Conservation (phyloP, 2,113 vertebrate genomes). For the Centropristis striata region DNA sequence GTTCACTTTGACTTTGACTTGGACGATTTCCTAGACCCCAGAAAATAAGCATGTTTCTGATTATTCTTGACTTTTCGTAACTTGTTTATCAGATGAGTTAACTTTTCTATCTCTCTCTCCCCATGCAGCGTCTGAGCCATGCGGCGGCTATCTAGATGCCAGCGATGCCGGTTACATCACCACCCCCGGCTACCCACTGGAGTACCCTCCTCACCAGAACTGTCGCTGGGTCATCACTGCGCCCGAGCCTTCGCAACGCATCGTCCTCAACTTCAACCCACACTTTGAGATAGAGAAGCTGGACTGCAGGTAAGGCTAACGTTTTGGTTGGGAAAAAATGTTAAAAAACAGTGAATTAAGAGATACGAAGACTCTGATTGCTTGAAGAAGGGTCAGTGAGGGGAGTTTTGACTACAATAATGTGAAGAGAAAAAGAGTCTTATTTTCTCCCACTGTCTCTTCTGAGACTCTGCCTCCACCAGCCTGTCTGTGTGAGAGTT, state of each 20-base stretch:
- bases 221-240: slow-evolving; percentile 96
- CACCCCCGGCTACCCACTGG: slow-evolving; percentile 96
- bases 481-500: slow-evolving; percentile 42
- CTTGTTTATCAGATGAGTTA: not conserved
- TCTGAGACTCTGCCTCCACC: slow-evolving; percentile 20
- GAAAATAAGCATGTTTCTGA: not conserved
- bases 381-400: not conserved
- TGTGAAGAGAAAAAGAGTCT: not conserved
- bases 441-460: not conserved
- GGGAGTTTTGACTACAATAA: not conserved
- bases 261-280: slow-evolving; percentile 99
- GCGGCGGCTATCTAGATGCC: slow-evolving; percentile 93
- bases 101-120: not conserved
- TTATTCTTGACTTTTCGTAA: not conserved
- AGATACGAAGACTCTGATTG: not conserved
- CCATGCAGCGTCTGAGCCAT: slow-evolving; percentile 82
- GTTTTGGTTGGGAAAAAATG: not conserved
- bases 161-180: slow-evolving; percentile 97
- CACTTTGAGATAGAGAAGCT: slow-evolving; percentile 99
- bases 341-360: not conserved
- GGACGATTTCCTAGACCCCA: no score
- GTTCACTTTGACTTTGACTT: no score
- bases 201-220: slow-evolving; percentile 97
- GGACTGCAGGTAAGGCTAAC: slow-evolving; percentile 94
- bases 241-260: slow-evolving; percentile 94